Conservation (phyloP, 2,888 invertebrate genomes). For the Tenthredo mesomela region DNA sequence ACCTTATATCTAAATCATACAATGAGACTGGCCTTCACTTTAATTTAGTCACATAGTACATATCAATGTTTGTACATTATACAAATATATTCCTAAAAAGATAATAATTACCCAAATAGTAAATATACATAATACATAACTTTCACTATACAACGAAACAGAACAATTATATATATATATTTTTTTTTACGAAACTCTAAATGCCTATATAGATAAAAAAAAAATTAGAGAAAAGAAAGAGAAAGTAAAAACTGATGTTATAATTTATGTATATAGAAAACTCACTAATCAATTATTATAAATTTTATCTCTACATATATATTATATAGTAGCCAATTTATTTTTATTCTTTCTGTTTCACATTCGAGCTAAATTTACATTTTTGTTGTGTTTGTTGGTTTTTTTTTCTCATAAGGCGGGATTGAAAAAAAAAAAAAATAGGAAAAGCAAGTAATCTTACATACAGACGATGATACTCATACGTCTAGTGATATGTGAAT, state of each 20-base stretch:
- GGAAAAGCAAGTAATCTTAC: neutral
- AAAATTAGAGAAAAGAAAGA: neutral
- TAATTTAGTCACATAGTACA: neutral
- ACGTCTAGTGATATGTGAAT: neutral
- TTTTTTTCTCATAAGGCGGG: neutral
- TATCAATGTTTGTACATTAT: neutral
- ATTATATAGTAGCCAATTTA: neutral
- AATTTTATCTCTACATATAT: neutral
- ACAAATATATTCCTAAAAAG: neutral
- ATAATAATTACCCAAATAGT: neutral
- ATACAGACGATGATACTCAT: neutral
- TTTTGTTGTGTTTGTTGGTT: neutral
- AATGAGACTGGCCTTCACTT: neutral
- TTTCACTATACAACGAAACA: neutral
- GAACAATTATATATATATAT: neutral
- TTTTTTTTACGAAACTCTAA: neutral
- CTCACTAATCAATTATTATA: conserved; percentile 1
- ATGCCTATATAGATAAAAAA: neutral
- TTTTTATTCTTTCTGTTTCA: neutral
- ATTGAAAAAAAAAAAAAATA: neutral
- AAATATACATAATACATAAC: neutral
- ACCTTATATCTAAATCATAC: conserved; percentile 6
- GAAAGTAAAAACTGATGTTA: neutral
- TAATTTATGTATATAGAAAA: neutral
- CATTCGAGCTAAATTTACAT: neutral